Evolutionary conservation across 2,888 invertebrate species (phyloP).

Genomic region (Orthonevra nobilis): DNA sequence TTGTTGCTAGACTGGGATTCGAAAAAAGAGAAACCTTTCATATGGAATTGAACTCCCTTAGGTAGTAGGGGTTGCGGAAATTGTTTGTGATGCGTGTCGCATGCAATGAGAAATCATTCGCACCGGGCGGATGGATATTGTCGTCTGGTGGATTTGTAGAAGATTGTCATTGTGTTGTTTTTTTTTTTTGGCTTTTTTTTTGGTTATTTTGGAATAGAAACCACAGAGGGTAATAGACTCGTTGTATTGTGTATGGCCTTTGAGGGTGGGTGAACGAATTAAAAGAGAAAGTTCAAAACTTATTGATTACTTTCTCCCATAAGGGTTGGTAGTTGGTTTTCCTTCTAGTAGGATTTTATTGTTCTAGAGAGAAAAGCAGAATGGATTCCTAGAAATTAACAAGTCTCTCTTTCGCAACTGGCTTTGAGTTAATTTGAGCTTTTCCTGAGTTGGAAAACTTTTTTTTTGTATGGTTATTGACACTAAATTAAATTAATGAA

Average conservation of each 20-base stretch:
- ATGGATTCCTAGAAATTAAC: neutral
- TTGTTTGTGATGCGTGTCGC: conserved; percentile 9
- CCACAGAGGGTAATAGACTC: conserved; percentile 38
- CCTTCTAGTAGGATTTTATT: conserved; percentile 6
- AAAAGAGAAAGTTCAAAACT: conserved; percentile 63
- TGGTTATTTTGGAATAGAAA: conserved; percentile 5
- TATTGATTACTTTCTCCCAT: conserved; percentile 64
- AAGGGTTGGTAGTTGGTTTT: too few species aligned
- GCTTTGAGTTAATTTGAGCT: conserved; percentile 13
- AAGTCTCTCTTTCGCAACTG: conserved; percentile 21
- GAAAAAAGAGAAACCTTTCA: conserved; percentile 42
- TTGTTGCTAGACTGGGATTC: conserved; percentile 45
- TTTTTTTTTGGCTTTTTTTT: conserved; percentile 6
- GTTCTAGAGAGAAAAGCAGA: conserved; percentile 18
- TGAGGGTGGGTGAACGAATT: conserved; percentile 38
- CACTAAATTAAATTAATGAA: too few species aligned
- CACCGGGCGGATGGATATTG: conserved; percentile 45
- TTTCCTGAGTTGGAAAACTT: conserved; percentile 19
- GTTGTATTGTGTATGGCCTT: neutral
- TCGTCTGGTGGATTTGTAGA: too few species aligned
- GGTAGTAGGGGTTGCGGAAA: conserved; percentile 31
- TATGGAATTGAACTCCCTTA: too few species aligned
- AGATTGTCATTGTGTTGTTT: too few species aligned
- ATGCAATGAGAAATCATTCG: conserved; percentile 28
- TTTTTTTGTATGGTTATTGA: neutral